Conservation (phyloP, 2,113 vertebrate species). For the Neopipo cinnamomea region DNA sequence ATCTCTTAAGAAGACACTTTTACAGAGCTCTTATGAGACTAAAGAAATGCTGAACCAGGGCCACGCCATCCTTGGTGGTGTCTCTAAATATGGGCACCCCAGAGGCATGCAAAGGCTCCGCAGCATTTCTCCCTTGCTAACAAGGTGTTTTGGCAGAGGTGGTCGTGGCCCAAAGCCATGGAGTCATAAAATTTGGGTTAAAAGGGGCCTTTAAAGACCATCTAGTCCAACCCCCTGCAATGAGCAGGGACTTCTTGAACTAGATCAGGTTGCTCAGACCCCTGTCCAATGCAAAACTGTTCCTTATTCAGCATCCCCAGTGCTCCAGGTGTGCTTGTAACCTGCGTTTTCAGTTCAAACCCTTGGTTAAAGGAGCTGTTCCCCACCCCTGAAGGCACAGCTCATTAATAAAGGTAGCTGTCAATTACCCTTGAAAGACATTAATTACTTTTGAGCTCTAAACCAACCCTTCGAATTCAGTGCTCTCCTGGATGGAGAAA, state of each 20-base stretch:
- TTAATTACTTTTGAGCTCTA: neutral
- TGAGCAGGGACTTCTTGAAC: neutral
- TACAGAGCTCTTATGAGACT: neutral
- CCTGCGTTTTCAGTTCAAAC: neutral
- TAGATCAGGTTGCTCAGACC: accelerated
- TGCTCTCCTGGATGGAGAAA: neutral
- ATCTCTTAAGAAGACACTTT: neutral
- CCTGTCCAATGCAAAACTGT: neutral
- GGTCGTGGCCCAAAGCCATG: neutral
- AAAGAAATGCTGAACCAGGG: neutral
- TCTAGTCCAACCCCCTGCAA: too few relatives aligned
- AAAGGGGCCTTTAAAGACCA: neutral
- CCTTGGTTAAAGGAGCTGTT: neutral
- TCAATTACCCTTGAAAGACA: neutral
- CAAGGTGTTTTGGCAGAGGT: accelerated
- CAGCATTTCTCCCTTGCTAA: too few relatives aligned
- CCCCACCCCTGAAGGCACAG: neutral
- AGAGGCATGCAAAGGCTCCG: neutral
- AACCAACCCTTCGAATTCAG: neutral
- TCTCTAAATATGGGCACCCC: accelerated
- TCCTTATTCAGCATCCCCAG: neutral
- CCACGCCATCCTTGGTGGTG: neutral
- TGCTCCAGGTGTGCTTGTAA: neutral
- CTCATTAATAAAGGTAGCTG: neutral
- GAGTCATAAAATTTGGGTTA: neutral